Evolutionary conservation across 2,113 vertebrate genomes (phyloP).

Genomic region (Butorides virescens): DNA sequence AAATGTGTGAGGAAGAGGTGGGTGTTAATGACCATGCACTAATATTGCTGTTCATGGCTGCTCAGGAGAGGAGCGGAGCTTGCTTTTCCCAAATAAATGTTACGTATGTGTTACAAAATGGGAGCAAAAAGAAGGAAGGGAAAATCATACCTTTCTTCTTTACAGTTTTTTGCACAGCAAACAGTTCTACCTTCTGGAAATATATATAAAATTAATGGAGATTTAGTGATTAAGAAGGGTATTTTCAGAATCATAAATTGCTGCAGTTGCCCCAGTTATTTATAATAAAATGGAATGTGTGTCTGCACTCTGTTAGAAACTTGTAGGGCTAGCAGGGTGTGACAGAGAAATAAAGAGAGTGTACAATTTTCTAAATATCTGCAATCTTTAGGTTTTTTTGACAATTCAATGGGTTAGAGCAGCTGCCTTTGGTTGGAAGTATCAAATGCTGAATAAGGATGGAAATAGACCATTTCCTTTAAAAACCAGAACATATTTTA

Average conservation of each 20-base stretch:
- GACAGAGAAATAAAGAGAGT: neutral
- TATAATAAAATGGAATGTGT: neutral
- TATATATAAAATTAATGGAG: neutral
- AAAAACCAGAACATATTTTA: neutral
- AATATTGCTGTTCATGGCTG: fast-evolving
- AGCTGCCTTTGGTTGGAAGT: neutral
- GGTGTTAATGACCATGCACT: neutral
- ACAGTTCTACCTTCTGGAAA: neutral
- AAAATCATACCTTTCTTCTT: neutral
- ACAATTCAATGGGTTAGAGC: neutral
- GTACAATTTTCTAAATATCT: neutral
- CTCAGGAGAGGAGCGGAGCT: neutral
- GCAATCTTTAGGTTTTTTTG: neutral
- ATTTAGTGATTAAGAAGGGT: neutral
- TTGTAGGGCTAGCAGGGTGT: neutral
- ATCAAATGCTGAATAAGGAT: neutral
- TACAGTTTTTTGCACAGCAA: neutral
- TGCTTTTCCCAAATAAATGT: neutral
- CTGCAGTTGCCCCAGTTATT: neutral
- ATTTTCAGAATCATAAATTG: neutral
- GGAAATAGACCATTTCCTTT: neutral
- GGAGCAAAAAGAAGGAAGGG: neutral
- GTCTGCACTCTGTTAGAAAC: neutral
- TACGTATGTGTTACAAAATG: neutral
- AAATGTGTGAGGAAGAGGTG: neutral